Evolutionary conservation across 2,797 vertebrate genomes (phyloP).

Genomic region (Siniperca undulata): DNA sequence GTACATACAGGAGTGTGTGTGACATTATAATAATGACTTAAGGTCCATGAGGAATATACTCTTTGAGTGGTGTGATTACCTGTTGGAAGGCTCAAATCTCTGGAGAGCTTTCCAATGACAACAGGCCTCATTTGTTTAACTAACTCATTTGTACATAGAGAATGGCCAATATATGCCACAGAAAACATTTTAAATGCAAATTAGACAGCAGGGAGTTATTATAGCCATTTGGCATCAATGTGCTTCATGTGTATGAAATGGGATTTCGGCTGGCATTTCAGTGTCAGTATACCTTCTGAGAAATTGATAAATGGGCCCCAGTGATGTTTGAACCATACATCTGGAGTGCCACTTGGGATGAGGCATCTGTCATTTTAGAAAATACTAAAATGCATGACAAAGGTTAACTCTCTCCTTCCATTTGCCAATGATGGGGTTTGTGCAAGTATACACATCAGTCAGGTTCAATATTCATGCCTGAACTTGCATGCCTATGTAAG

Average conservation of each 20-base stretch:
- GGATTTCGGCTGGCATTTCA: constrained; percentile 17
- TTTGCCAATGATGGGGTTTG: constrained; percentile 16
- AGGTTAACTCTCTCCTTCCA: constrained; percentile 16
- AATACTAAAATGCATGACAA: constrained; percentile 10
- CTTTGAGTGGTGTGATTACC: constrained; percentile 20
- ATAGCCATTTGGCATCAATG: constrained; percentile 41
- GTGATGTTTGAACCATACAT: constrained; percentile 10
- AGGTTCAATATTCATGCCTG: constrained; percentile 14
- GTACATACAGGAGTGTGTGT: constrained; percentile 9
- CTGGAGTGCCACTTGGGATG: neutral
- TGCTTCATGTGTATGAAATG: constrained; percentile 32
- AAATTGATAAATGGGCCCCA: constrained; percentile 9
- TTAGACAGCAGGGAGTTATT: constrained; percentile 43
- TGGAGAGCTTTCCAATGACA: constrained; percentile 29
- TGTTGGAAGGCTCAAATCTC: constrained; percentile 36
- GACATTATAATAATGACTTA: constrained; percentile 38
- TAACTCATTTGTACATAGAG: constrained; percentile 32
- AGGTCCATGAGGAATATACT: constrained; percentile 29
- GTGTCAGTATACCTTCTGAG: constrained; percentile 21
- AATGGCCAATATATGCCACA: constrained; percentile 27
- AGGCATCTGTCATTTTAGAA: constrained; percentile 31
- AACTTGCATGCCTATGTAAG: constrained; percentile 17
- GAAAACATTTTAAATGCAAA: constrained; percentile 55
- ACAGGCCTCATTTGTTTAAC: constrained; percentile 38
- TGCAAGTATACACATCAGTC: constrained; percentile 3